Conservation (phyloP, 2,797 vertebrate species). For the Pipistrellus pipistrellus region DNA sequence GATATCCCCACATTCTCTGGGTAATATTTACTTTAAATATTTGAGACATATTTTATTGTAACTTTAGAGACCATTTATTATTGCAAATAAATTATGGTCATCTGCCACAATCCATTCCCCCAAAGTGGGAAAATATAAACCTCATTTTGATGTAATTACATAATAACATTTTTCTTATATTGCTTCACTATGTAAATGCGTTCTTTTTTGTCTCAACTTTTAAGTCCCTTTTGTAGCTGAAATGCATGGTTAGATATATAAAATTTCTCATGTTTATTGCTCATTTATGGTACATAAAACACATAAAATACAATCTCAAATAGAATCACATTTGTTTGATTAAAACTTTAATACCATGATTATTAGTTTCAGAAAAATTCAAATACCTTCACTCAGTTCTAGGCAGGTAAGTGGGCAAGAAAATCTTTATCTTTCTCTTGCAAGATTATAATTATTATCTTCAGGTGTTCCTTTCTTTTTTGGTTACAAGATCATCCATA, state of each 20-base stretch:
- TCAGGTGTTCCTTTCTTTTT: neutral
- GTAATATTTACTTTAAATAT: slow-evolving; percentile 31
- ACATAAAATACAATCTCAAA: neutral
- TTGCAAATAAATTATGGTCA: neutral
- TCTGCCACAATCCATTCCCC: neutral
- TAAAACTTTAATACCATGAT: neutral
- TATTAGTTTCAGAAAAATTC: slow-evolving; percentile 8
- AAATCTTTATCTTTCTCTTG: neutral
- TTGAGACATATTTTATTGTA: neutral
- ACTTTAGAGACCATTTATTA: neutral
- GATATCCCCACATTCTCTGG: neutral
- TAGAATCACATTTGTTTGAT: neutral
- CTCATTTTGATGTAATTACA: neutral
- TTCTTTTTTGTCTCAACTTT: neutral
- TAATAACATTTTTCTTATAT: neutral
- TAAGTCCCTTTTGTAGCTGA: neutral
- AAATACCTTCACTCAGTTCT: neutral
- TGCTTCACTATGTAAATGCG: neutral
- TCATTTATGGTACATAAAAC: neutral
- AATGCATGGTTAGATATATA: neutral
- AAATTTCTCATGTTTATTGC: neutral
- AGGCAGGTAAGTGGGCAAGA: neutral
- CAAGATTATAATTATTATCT: neutral
- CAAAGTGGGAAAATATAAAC: neutral
- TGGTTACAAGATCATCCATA: neutral